A percentile compares a stretch with the other conserved stretches of the same genome.
phyloP scores from a whole-genome alignment of 2,888 invertebrate genomes.

The Lacanobia oleracea region DNA sequence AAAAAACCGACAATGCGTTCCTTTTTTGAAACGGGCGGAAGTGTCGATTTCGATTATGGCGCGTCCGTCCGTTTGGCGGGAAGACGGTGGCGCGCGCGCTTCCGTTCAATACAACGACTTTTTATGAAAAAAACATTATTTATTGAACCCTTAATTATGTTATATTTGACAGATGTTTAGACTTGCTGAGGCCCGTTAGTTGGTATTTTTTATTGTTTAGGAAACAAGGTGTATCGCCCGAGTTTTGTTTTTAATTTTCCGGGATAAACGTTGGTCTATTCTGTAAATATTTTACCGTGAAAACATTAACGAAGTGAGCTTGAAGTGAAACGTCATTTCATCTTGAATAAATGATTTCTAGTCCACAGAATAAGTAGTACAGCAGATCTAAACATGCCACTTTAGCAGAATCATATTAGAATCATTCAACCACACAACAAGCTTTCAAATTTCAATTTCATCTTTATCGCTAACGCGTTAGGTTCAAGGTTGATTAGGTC shows the following conservation, averaged over 20 bases:
- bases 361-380: too few relatives aligned
- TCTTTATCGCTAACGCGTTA: too few relatives aligned
- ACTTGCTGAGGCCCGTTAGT: constrained; percentile 6
- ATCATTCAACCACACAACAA: too few relatives aligned
- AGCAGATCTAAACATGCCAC: too few relatives aligned
- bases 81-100: constrained; percentile 75
- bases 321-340: too few relatives aligned
- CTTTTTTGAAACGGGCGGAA: constrained; percentile 79
- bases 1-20: constrained; percentile 74
- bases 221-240: background rate
- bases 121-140: constrained; percentile 53
- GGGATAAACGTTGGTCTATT: background rate
- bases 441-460: too few relatives aligned
- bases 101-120: constrained; percentile 68
- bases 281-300: too few relatives aligned
- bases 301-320: too few relatives aligned
- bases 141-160: constrained; percentile 41
- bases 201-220: constrained; percentile 5
- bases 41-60: constrained; percentile 82
- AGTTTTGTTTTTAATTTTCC: background rate
- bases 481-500: too few relatives aligned
- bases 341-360: too few relatives aligned
- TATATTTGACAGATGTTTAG: constrained; percentile 53
- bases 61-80: constrained; percentile 79
- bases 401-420: too few relatives aligned